These are phyloP conservation scores for Paralvinella palmiformis DNA, from an alignment of 1,140 invertebrate genomes.

Conservation along the genomic window DNA sequence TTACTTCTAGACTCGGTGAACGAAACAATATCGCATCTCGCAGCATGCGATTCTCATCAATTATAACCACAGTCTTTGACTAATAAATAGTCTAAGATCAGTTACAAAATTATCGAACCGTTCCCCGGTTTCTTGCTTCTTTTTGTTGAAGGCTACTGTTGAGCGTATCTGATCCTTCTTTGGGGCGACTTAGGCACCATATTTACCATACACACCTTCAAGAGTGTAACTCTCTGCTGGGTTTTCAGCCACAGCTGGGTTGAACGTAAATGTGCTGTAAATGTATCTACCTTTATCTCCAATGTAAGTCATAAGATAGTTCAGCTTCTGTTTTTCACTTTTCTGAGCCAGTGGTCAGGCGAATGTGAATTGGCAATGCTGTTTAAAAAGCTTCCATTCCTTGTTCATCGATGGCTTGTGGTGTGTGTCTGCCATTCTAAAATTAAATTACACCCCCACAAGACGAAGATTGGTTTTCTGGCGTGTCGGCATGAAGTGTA, in stretches of 20 bases:
- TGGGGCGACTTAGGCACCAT: conserved; percentile 6
- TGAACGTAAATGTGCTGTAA: conserved; percentile 14
- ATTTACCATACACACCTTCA: conserved; percentile 16
- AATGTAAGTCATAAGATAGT: conserved; percentile 20
- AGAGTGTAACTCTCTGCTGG: conserved; percentile 18
- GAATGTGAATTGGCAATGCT: conserved; percentile 20
- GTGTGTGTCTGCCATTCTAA: too few relatives aligned
- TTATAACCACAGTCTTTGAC: too few relatives aligned
- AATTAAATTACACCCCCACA: too few relatives aligned
- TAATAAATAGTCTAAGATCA: too few relatives aligned
- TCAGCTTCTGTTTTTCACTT: conserved; percentile 7
- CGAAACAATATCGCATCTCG: neutral
- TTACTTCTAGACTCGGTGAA: too few relatives aligned
- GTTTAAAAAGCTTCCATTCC: conserved; percentile 15
- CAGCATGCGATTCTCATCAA: conserved; percentile 15
- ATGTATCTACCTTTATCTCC: conserved; percentile 20
- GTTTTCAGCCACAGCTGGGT: conserved; percentile 2
- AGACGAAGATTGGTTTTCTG: too few relatives aligned
- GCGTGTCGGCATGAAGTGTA: too few relatives aligned
- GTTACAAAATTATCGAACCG: too few relatives aligned
- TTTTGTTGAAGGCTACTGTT: neutral
- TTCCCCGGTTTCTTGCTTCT: conserved; percentile 1
- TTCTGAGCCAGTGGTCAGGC: conserved; percentile 6
- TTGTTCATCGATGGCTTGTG: too few relatives aligned
- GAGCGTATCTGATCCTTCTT: conserved; percentile 4